Conservation (phyloP, 2,113 vertebrate genomes). For the Glaucomys volans region DNA sequence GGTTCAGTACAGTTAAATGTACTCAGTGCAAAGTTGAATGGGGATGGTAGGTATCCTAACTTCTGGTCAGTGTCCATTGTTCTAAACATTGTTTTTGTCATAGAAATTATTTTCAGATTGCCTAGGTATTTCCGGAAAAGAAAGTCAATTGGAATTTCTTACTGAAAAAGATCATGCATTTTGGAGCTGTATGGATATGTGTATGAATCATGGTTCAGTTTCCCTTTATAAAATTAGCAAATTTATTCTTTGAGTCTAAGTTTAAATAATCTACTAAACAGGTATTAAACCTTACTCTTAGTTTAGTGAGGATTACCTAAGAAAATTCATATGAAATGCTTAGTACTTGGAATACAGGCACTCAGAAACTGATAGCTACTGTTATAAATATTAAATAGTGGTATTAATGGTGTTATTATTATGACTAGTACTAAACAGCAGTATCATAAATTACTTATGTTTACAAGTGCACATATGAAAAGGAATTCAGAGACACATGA, state of each 20-base stretch:
- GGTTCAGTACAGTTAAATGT: not conserved
- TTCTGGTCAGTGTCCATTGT: not conserved
- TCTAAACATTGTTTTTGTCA: not conserved
- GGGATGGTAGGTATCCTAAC: not conserved
- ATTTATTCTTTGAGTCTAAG: not conserved
- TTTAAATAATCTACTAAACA: not conserved
- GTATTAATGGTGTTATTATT: not conserved
- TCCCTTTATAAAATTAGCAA: not conserved
- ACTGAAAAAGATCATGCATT: not conserved
- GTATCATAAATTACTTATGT: constrained; percentile 22
- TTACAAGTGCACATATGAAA: not conserved
- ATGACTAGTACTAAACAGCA: not conserved
- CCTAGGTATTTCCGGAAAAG: not conserved
- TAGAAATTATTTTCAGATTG: constrained; percentile 42
- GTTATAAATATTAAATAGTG: not conserved
- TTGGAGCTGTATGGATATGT: not conserved
- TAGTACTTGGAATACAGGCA: not conserved
- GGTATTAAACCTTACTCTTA: not conserved
- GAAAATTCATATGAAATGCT: not conserved
- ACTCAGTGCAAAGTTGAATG: not conserved
- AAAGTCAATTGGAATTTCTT: not conserved
- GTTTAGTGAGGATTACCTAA: not conserved
- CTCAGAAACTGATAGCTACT: constrained; percentile 30
- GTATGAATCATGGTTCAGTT: constrained; percentile 1
- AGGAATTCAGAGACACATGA: not conserved